phyloP scores from a whole-genome alignment of 2,888 invertebrate genomes.

The Acholoe squamosa region DNA sequence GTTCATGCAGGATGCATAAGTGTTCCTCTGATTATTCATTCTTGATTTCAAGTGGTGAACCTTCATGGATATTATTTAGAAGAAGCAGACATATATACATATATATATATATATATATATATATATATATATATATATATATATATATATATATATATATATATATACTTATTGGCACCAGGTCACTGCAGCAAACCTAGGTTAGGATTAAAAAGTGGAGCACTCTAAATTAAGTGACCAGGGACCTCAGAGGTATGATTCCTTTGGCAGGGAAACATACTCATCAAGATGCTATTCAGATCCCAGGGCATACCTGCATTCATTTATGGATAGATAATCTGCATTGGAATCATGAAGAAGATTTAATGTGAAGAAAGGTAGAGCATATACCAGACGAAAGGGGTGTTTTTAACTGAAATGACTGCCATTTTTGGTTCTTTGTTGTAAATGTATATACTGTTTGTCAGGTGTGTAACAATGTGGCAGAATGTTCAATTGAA shows the following conservation, averaged over 20 bases:
- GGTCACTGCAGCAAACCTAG: neutral
- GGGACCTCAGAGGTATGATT: neutral
- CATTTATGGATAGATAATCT: neutral
- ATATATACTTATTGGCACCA: neutral
- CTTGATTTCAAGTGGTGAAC: no score
- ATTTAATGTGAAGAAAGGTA: neutral
- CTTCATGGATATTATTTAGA: no score
- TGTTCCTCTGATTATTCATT: no score
- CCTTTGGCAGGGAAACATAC: neutral
- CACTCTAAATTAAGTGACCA: neutral
- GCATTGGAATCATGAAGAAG: neutral
- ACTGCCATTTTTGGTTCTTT: neutral
- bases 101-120: no score
- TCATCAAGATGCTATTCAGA: conserved; percentile 16
- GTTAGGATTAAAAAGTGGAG: neutral
- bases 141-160: no score
- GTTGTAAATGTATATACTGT: conserved; percentile 6
- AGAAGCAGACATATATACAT: no score
- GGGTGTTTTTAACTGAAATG: neutral
- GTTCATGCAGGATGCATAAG: no score
- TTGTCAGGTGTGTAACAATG: neutral
- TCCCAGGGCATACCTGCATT: neutral
- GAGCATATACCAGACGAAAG: neutral
- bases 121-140: no score
- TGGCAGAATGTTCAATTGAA: neutral